phyloP scores from a whole-genome alignment of 2,888 invertebrate genomes.

The Phrixothrix hirtus region DNA sequence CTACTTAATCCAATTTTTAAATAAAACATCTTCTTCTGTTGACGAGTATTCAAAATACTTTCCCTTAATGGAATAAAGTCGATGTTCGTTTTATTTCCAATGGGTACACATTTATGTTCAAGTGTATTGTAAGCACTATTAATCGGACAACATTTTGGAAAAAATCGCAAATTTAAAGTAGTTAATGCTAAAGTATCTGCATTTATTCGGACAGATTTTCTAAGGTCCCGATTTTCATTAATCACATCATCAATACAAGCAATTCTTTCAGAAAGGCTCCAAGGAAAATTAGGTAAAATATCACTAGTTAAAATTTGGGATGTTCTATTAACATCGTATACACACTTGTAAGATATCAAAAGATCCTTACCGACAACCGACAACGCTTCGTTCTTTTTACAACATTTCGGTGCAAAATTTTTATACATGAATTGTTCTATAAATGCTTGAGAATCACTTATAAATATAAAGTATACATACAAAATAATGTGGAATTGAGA shows the following conservation, averaged over 20 bases:
- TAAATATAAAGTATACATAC: not conserved
- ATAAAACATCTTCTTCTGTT: not conserved
- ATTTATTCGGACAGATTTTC: slow-evolving; percentile 1
- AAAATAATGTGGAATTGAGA: slow-evolving; percentile 3
- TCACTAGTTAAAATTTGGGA: slow-evolving; percentile 9
- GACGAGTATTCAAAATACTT: not conserved
- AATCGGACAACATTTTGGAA: slow-evolving; percentile 46
- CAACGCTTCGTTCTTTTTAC: slow-evolving; percentile 5
- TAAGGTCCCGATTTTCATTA: not conserved
- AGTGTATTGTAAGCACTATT: slow-evolving; percentile 37
- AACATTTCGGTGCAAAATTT: slow-evolving; percentile 12
- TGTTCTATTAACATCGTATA: slow-evolving; percentile 5
- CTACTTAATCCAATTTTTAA: slow-evolving; percentile 4
- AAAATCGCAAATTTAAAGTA: slow-evolving; percentile 23
- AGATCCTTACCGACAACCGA: not conserved
- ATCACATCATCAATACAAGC: slow-evolving; percentile 9
- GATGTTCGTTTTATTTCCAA: not conserved
- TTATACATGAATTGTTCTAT: slow-evolving; percentile 13
- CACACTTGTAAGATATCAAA: slow-evolving; percentile 1
- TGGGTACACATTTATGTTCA: slow-evolving; percentile 37
- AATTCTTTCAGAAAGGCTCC: slow-evolving; percentile 1
- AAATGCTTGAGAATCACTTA: slow-evolving; percentile 3
- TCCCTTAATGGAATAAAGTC: slow-evolving; percentile 1
- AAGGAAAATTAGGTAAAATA: slow-evolving; percentile 4
- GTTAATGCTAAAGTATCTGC: not conserved